These are phyloP conservation scores for Neogale vison DNA, from an alignment of 2,113 vertebrate species.

Conservation along the genomic window DNA sequence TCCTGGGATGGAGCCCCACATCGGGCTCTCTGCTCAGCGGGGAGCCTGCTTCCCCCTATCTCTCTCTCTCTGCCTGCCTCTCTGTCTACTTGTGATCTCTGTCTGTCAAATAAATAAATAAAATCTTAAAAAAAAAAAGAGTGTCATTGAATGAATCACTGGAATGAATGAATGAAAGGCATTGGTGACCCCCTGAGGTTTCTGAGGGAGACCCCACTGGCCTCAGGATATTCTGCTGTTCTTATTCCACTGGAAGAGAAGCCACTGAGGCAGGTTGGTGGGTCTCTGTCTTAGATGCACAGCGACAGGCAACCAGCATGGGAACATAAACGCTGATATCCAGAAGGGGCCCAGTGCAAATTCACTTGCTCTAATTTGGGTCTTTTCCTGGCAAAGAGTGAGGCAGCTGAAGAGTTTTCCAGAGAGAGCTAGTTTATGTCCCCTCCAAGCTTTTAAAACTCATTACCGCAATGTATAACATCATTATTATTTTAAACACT, in stretches of 20 bases:
- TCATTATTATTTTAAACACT: background rate
- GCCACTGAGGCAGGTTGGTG: background rate
- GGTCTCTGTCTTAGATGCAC: background rate
- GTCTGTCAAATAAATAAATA: too few relatives aligned
- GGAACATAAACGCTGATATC: background rate
- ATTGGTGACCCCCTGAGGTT: rapidly evolving
- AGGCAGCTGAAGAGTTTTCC: background rate
- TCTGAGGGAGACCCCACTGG: background rate
- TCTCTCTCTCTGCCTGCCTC: too few relatives aligned
- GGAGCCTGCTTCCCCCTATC: too few relatives aligned
- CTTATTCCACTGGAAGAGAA: background rate
- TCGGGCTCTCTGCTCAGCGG: too few relatives aligned
- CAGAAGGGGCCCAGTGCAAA: background rate
- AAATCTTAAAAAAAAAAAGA: too few relatives aligned
- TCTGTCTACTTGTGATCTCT: too few relatives aligned
- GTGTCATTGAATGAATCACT: too few relatives aligned
- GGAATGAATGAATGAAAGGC: background rate
- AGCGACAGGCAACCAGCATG: background rate
- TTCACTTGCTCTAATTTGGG: background rate
- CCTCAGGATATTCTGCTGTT: background rate
- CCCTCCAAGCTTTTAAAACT: background rate
- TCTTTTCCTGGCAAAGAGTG: background rate
- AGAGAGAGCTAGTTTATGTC: background rate
- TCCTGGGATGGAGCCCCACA: too few relatives aligned
- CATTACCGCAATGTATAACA: background rate